Evolutionary conservation across 1,140 invertebrate genomes (phyloP), one percentile per base, ranked within the genome.

Genomic region (Dendrolimus punctatus): DNA sequence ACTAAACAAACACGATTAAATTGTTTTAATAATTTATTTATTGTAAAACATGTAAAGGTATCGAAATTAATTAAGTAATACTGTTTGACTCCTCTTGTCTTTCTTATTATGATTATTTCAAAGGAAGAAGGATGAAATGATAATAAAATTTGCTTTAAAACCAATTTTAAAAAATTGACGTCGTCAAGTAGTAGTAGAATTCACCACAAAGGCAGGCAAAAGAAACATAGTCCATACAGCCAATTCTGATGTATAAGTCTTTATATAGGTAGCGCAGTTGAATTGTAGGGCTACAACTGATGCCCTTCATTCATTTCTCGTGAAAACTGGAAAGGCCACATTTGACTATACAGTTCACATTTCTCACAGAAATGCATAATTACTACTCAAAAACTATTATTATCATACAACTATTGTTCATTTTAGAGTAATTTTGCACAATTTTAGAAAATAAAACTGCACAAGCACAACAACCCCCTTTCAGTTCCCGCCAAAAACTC

Each of bases 11-110:
- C 64, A 59, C 56, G 56, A 58, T 23, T 23, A 23, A 66, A 50
- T 54, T 64, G 55, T 51, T 50, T 55, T 58, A 58, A 56, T 53
- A 40, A 59, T 62, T 52, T 62, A 63, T 68, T 70, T 66, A 76
- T 69, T 73, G 65, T 73, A 71, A 68, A 78, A 23, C 23, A 23
- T 23, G 23, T 23, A 51, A 76, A 76, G 62, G 70, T 80, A 80
- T 78, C 71, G 73, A 79, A 80, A 81, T 81, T 79, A 84, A 78
- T 76, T 80, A 76, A 83, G 73, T 85, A 85, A 85, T 85, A 85
- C 81, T 85, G 81, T 80, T 85, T 71, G 66, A 82, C 76, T 74
- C 76, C 63, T 65, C 70, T 67, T 66, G 60, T 69, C 63, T 54
- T 70, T 73, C 67, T 66, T 67, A 59, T 59, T 62, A 23, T 23